Conservation (phyloP, 2,113 vertebrate species). For the Lepus europaeus region DNA sequence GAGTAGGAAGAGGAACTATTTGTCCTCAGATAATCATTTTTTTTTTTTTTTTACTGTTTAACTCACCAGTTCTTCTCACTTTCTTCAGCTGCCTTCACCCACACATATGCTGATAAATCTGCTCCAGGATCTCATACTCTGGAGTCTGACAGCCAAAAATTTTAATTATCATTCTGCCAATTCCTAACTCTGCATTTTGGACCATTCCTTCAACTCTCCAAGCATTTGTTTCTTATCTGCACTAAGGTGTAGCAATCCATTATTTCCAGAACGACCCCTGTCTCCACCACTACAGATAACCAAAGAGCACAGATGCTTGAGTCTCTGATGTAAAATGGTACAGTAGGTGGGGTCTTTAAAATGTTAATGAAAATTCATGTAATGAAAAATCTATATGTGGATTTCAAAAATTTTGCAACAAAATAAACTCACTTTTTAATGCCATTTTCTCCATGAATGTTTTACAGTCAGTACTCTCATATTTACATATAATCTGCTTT, state of each 20-base stretch:
- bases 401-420: too few relatives aligned
- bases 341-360: too few relatives aligned
- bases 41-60: neutral
- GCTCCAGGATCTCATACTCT: neutral
- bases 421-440: too few relatives aligned
- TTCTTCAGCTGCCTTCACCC: neutral
- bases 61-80: neutral
- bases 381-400: too few relatives aligned
- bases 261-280: neutral
- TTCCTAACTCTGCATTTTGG: neutral
- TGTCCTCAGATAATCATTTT: neutral
- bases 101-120: neutral
- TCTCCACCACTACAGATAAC: neutral
- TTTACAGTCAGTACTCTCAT: too few relatives aligned
- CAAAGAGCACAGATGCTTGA: neutral
- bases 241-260: neutral
- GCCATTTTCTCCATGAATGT: too few relatives aligned
- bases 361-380: too few relatives aligned
- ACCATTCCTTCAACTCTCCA: neutral
- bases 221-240: neutral
- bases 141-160: neutral
- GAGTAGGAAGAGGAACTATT: conserved; percentile 11
- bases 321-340: neutral
- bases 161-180: neutral
- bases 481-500: neutral